Base-by-base conservation (phyloP, 2,888 invertebrate genomes). In the Allygus modestus region DNA sequence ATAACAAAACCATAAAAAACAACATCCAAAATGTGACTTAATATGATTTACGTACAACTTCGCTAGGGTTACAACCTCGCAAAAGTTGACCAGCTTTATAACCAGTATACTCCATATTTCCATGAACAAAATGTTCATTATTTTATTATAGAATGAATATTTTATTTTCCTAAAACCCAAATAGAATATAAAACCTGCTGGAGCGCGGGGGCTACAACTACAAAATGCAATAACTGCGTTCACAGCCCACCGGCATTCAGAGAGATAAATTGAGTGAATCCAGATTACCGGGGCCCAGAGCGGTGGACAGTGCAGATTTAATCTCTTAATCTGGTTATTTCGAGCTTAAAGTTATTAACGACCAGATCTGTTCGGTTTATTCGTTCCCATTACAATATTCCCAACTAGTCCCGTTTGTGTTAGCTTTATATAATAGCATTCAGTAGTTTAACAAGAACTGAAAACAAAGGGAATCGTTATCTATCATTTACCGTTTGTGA, bases 291-390 rank as follows among this genome's bases (percentile, higher is more conserved):
- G 20, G 31, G 65, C 2, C 65, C 65, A n/a, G 58, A 15, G 28
- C 65, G 65, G 65, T 31, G 65, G 65, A 26, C 65, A 28, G 17
- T 65, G 28, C 31, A 28, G 65, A 65, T 65, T 65, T 65, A 65
- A 65, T 65, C 65, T 65, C 65, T 65, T 65, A 65, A 65, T 65
- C 65, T 65, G 65, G 65, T 65, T 65, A 65, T 65, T 65, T 31
- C 65, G 28, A 31, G 65, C 65, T 65, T 65, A 65, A 65, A 65
- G 65, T 65, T 65, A 65, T 28, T 65, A 58, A 65, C 65, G 65
- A 15, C 31, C 28, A 31, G 65, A 65, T 20, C 58, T 23, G 17
- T 58, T 23, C 58, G 23, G 58, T 23, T 58, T 65, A 28, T 65
- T 65, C 31, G 15, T 65, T 31, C 28, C 65, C 28, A 65, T 65